Evolutionary conservation across 2,888 invertebrate genomes (phyloP).

Genomic region (Rhamnusium bicolor): DNA sequence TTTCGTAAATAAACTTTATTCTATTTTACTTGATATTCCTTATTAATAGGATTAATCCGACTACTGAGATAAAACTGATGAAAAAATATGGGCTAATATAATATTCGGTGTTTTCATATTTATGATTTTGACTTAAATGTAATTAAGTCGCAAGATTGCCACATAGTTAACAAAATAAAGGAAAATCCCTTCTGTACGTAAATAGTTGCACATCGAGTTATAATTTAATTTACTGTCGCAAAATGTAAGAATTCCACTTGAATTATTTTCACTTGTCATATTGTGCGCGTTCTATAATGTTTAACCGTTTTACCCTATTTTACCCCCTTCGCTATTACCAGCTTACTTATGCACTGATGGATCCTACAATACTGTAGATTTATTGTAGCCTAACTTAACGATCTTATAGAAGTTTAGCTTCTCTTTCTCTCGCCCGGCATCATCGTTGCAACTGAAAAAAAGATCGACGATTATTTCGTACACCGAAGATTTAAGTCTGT

Average conservation of each 20-base stretch:
- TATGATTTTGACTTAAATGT: background rate
- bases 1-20: no score
- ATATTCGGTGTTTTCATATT: background rate
- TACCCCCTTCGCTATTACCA: conserved; percentile 65
- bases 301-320: conserved; percentile 67
- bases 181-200: conserved; percentile 43
- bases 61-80: no score
- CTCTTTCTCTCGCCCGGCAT: conserved; percentile 29
- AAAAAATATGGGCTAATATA: no score
- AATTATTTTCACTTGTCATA: conserved; percentile 70
- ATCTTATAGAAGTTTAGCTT: conserved; percentile 50
- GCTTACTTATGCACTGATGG: conserved; percentile 70
- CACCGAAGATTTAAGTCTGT: conserved; percentile 48
- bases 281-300: conserved; percentile 68
- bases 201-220: conserved; percentile 55
- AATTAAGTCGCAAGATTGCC: conserved; percentile 35
- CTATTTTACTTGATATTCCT: no score
- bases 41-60: no score
- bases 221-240: conserved; percentile 61
- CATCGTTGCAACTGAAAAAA: conserved; percentile 35
- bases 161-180: conserved; percentile 43
- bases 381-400: conserved; percentile 64
- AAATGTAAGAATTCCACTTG: conserved; percentile 71
- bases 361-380: conserved; percentile 68
- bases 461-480: conserved; percentile 29